Evolutionary conservation across 2,113 vertebrate genomes (phyloP).

Genomic region (Haemorhous mexicanus): DNA sequence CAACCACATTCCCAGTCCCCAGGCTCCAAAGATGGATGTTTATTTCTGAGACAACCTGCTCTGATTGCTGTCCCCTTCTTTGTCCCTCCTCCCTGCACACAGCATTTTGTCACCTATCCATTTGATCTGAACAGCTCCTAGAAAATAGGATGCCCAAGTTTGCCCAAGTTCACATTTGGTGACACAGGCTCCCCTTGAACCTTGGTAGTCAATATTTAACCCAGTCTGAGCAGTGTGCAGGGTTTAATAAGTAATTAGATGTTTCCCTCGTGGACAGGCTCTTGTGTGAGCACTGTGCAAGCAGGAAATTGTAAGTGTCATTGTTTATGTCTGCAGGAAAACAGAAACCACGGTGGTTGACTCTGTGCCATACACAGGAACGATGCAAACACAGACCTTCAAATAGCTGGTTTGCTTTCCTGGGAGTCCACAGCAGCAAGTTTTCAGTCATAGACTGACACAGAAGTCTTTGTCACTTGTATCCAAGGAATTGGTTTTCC

Average conservation of each 20-base stretch:
- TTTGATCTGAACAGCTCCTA: background rate
- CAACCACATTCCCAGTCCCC: background rate
- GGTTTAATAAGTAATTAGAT: slow-evolving; percentile 61
- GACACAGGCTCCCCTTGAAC: background rate
- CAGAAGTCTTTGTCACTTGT: background rate
- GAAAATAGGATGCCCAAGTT: background rate
- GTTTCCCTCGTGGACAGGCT: background rate
- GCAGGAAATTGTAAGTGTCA: slow-evolving; percentile 77
- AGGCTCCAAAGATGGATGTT: background rate
- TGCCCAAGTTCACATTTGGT: background rate
- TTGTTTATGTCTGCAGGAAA: slow-evolving; percentile 75
- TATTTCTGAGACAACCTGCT: background rate
- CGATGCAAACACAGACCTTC: background rate
- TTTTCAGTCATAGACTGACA: background rate
- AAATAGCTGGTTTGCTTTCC: background rate
- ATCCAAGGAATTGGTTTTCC: background rate
- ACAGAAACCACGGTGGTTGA: slow-evolving; percentile 62
- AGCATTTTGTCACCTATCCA: background rate
- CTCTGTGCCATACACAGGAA: slow-evolving; percentile 18
- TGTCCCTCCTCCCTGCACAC: background rate
- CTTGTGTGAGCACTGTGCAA: slow-evolving; percentile 22
- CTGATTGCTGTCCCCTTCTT: background rate
- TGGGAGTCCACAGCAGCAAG: background rate
- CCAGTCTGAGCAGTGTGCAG: background rate
- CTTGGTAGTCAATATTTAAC: slow-evolving; percentile 45